Evolutionary conservation across 2,797 vertebrate species (phyloP).

Genomic region (Peromyscus attwateri): DNA sequence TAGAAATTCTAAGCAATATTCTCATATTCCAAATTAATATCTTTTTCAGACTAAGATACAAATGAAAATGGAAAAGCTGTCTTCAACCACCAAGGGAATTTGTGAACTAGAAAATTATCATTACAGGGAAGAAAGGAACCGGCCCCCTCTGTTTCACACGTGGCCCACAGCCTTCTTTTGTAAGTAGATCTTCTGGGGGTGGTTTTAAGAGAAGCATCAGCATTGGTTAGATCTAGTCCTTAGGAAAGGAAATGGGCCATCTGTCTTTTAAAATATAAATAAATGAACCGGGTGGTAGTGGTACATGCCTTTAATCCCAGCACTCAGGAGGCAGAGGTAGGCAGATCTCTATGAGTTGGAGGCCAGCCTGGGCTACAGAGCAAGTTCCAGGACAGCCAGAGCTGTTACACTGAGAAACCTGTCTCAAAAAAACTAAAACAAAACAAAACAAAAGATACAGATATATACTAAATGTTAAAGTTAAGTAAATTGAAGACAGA

Average conservation of each 20-base stretch:
- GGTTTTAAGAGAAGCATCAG: background rate
- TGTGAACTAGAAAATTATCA: constrained; percentile 93
- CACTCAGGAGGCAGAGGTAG: background rate
- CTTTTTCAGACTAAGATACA: constrained; percentile 90
- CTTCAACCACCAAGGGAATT: constrained; percentile 91
- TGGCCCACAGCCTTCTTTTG: constrained; percentile 94
- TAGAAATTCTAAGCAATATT: background rate
- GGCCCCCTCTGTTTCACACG: constrained; percentile 91
- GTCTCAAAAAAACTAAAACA: background rate
- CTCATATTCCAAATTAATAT: constrained; percentile 50
- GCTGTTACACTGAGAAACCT: background rate
- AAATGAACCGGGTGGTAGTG: background rate
- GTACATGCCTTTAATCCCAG: background rate
- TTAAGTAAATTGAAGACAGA: background rate
- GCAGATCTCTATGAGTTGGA: background rate
- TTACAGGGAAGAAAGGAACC: constrained; percentile 84
- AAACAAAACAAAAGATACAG: too few species aligned
- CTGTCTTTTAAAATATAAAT: background rate
- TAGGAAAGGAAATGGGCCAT: background rate
- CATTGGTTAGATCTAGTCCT: background rate
- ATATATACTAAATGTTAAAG: background rate
- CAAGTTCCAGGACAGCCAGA: background rate
- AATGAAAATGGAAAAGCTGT: constrained; percentile 94
- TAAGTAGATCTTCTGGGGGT: constrained; percentile 85
- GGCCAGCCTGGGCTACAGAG: background rate